A percentile compares a stretch with the other conserved stretches of the same genome.
These are phyloP conservation scores for Tethea ocularis DNA, from an alignment of 2,888 invertebrate species.

Conservation along the genomic window DNA sequence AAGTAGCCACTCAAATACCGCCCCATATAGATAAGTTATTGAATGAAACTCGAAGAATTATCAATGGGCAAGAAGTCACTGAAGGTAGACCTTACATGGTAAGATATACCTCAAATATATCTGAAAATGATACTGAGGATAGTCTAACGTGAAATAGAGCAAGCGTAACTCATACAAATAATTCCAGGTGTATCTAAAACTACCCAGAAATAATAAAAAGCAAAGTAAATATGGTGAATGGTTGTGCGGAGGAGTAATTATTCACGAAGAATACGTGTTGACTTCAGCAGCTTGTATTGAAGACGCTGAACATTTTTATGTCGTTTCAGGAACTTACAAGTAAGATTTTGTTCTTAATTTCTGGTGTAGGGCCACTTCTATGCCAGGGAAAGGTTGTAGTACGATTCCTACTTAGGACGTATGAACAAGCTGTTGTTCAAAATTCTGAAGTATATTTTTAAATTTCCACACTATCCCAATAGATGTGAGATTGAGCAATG, in stretches of 20 bases:
- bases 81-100: constrained; percentile 71
- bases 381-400: no score
- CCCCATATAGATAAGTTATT: constrained; percentile 46
- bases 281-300: constrained; percentile 74
- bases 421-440: no score
- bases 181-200: constrained; percentile 61
- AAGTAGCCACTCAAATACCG: constrained; percentile 59
- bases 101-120: no score
- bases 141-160: no score
- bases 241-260: constrained; percentile 68
- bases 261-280: constrained; percentile 70
- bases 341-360: constrained; percentile 28
- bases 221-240: constrained; percentile 55
- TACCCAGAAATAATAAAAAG: constrained; percentile 56
- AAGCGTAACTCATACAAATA: no score
- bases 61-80: constrained; percentile 60
- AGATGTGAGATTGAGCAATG: no score
- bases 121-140: no score
- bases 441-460: no score
- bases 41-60: constrained; percentile 64
- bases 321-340: constrained; percentile 73
- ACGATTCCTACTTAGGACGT: no score
- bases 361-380: background rate
- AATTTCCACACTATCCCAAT: no score
- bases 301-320: constrained; percentile 69